These are phyloP conservation scores for Ochotona princeps DNA, from an alignment of 2,113 vertebrate genomes.

Conservation along the genomic window DNA sequence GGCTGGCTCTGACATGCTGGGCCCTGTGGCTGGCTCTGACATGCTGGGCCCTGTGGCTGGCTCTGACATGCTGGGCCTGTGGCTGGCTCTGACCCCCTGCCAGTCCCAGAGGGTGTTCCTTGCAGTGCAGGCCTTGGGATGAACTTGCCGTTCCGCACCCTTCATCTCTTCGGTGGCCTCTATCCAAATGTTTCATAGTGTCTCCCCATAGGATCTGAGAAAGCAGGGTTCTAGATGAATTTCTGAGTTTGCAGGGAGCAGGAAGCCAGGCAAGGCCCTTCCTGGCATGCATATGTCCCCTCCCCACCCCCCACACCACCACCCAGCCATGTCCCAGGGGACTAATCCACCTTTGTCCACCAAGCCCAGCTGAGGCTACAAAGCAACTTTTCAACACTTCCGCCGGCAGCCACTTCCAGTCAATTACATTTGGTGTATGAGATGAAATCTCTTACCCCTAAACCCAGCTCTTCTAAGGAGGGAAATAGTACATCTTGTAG, in stretches of 20 bases:
- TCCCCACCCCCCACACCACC: background rate
- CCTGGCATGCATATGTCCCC: accelerated
- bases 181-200: background rate
- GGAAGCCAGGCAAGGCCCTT: background rate
- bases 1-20: too few relatives aligned
- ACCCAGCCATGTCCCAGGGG: background rate
- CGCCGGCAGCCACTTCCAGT: background rate
- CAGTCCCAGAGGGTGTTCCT: background rate
- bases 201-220: background rate
- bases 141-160: background rate
- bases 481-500: background rate
- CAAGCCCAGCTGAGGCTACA: background rate
- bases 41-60: too few relatives aligned
- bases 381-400: background rate
- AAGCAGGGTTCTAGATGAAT: background rate
- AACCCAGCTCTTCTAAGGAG: background rate
- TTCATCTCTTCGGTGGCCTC: background rate
- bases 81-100: background rate
- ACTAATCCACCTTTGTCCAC: background rate
- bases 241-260: background rate
- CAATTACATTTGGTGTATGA: background rate
- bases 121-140: background rate
- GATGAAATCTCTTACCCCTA: background rate
- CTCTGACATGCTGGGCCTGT: too few relatives aligned
- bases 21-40: too few relatives aligned